A percentile compares a stretch with the other conserved stretches of the same genome.
Evolutionary conservation across 2,797 vertebrate species (phyloP).

Genomic region (Schizopygopsis malacanthus): DNA sequence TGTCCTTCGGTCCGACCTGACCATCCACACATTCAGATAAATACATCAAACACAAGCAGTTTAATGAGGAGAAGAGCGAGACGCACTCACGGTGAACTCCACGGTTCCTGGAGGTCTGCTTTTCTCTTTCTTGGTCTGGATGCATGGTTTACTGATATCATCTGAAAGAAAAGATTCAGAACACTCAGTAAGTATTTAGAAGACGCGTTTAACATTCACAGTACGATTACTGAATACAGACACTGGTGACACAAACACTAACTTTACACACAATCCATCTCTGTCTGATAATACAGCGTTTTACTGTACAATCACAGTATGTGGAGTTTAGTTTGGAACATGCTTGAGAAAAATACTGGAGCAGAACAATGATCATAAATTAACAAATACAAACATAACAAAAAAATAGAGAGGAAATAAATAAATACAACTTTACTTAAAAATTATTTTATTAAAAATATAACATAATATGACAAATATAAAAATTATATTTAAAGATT

Average conservation of each 20-base stretch:
- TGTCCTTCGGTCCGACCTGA: slow-evolving; percentile 85
- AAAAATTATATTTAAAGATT: not conserved
- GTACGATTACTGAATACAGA: not conserved
- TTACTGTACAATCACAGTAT: not conserved
- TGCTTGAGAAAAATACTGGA: too few species aligned
- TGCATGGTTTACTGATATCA: slow-evolving; percentile 80
- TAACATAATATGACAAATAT: too few species aligned
- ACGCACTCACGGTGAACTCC: slow-evolving; percentile 88
- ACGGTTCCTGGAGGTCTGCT: slow-evolving; percentile 88
- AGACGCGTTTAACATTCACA: not conserved
- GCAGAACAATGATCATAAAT: too few species aligned
- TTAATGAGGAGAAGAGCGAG: not conserved
- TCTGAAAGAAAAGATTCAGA: slow-evolving; percentile 70
- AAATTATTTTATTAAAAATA: too few species aligned
- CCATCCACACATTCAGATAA: not conserved
- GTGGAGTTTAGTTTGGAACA: too few species aligned
- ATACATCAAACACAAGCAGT: not conserved
- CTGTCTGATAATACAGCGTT: not conserved
- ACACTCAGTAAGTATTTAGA: not conserved
- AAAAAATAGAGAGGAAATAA: too few species aligned
- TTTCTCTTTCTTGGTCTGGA: slow-evolving; percentile 88
- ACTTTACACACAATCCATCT: too few species aligned
- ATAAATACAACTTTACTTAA: too few species aligned
- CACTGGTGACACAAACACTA: not conserved
- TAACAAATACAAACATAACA: too few species aligned